Percentiles rank a stretch among this genome's conserved stretches.
Conservation (phyloP, 2,888 invertebrate genomes). For the Linnaemya tessellans region DNA sequence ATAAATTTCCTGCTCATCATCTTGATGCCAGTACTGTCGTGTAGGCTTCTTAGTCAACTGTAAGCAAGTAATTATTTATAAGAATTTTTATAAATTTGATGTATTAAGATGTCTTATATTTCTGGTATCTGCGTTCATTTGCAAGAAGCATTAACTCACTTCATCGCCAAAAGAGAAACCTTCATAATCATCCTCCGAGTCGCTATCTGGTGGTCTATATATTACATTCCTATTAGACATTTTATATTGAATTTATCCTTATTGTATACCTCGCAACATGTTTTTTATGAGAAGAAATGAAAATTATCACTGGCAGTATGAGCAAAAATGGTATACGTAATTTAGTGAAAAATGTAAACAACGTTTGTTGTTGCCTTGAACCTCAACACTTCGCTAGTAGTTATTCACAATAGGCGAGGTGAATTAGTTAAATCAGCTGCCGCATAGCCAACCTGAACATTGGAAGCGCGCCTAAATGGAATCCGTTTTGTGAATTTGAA, state of each 20-base stretch:
- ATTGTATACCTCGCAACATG: constrained; percentile 11
- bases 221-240: constrained; percentile 66
- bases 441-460: background rate
- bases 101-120: constrained; percentile 14
- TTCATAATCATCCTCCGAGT: constrained; percentile 81
- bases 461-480: no score
- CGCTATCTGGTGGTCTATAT: constrained; percentile 78
- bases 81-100: constrained; percentile 28
- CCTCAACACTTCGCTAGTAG: no score
- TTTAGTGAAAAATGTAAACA: constrained; percentile 44
- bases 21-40: constrained; percentile 38
- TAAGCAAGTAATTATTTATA: constrained; percentile 4
- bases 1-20: constrained; percentile 75
- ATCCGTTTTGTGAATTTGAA: no score
- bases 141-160: constrained; percentile 72
- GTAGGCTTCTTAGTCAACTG: constrained; percentile 51
- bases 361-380: constrained; percentile 25
- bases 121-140: background rate
- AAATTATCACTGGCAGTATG: constrained; percentile 9
- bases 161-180: constrained; percentile 80
- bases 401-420: constrained; percentile 19
- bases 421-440: background rate
- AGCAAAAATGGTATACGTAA: constrained; percentile 16
- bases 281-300: background rate
- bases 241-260: constrained; percentile 32